These are phyloP conservation scores for Actinernus sp. DNA, from an alignment of 92 coral and sea anemone species.

Conservation along the genomic window DNA sequence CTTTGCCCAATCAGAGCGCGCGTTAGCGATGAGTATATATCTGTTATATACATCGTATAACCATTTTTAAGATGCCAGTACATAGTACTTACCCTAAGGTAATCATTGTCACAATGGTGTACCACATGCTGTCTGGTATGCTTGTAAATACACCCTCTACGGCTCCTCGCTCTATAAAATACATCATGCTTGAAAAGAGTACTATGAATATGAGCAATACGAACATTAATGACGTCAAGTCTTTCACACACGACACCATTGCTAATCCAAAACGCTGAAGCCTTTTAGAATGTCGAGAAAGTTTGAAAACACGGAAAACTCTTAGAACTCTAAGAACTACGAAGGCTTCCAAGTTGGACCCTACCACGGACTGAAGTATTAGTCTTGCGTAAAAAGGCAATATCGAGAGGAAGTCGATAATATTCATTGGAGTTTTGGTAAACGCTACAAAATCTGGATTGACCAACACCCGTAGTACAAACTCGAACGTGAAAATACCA, in stretches of 20 bases:
- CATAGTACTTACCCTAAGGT: slow-evolving; percentile 85
- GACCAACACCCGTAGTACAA: slow-evolving; percentile 62
- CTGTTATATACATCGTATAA: too few species aligned
- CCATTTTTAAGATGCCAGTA: too few species aligned
- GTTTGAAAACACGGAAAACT: slow-evolving; percentile 88
- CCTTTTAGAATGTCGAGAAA: slow-evolving; percentile 90
- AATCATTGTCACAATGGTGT: slow-evolving; percentile 92
- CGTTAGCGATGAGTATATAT: too few species aligned
- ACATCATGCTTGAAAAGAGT: slow-evolving; percentile 88
- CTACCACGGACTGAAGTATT: slow-evolving; percentile 61
- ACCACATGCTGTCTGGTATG: slow-evolving; percentile 98
- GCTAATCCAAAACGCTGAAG: slow-evolving; percentile 90
- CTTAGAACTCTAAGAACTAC: slow-evolving; percentile 92
- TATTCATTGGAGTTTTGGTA: slow-evolving; percentile 77
- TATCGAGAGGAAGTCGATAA: slow-evolving; percentile 91
- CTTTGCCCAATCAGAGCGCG: too few species aligned
- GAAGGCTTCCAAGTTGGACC: slow-evolving; percentile 83
- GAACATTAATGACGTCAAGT: slow-evolving; percentile 81
- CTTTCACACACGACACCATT: slow-evolving; percentile 75
- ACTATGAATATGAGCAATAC: slow-evolving; percentile 84
- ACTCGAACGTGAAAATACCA: slow-evolving; percentile 85
- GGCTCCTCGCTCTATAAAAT: slow-evolving; percentile 85
- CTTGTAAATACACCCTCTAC: slow-evolving; percentile 89
- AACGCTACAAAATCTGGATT: slow-evolving; percentile 73
- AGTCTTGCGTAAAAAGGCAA: slow-evolving; percentile 85